A percentile compares a stretch with the other conserved stretches of the same genome.
These are phyloP conservation scores for Dicycla oo DNA, from an alignment of 2,888 invertebrate species.

Conservation along the genomic window DNA sequence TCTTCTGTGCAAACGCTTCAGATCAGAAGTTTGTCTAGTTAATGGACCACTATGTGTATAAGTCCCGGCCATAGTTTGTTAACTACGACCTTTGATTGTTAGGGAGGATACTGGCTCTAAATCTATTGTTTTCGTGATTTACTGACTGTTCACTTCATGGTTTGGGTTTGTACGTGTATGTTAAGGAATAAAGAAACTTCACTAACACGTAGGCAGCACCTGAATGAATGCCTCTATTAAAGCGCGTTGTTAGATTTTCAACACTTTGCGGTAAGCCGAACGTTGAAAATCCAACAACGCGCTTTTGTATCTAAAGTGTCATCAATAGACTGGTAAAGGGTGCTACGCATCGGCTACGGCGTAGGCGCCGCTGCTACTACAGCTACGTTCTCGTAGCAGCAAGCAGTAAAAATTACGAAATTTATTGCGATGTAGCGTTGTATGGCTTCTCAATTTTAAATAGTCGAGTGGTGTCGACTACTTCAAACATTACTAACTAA, in stretches of 20 bases:
- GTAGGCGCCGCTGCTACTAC: conserved; percentile 20
- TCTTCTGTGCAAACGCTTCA: conserved; percentile 13
- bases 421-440: too few species aligned
- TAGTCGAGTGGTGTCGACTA: too few species aligned
- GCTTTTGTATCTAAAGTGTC: neutral
- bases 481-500: too few species aligned
- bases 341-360: conserved; percentile 28
- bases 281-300: neutral
- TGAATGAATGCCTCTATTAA: neutral
- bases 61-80: conserved; percentile 46
- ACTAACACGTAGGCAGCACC: too few species aligned
- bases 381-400: neutral
- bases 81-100: conserved; percentile 47
- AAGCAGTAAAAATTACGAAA: neutral
- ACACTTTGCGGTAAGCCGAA: neutral
- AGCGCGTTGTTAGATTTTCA: neutral
- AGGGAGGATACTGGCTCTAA: conserved; percentile 15
- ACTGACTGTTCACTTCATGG: conserved; percentile 17
- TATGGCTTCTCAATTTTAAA: too few species aligned
- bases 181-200: too few species aligned
- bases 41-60: conserved; percentile 49
- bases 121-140: conserved; percentile 46
- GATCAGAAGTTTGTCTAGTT: conserved; percentile 56
- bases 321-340: neutral
- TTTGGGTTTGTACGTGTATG: neutral